Evolutionary conservation across 1,140 invertebrate species (phyloP).

Genomic region (Sesamia nonagrioides): DNA sequence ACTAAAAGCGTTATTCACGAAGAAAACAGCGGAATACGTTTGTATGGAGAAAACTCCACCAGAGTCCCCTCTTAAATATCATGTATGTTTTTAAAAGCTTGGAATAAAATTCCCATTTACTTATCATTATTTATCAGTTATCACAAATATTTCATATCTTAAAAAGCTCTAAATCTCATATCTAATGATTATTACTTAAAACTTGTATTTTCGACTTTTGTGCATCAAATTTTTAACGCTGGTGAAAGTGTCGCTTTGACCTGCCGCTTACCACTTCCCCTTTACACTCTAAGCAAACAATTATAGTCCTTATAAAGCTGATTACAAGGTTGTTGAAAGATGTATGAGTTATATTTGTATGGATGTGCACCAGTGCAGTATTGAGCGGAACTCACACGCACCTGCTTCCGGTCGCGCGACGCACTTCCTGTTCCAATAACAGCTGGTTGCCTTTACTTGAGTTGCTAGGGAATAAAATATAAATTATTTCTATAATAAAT

Average conservation of each 20-base stretch:
- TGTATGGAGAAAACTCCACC: no score
- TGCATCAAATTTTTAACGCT: neutral
- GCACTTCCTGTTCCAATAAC: slow-evolving; percentile 54
- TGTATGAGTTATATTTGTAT: slow-evolving; percentile 7
- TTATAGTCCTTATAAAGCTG: neutral
- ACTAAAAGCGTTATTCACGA: no score
- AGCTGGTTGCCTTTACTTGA: slow-evolving; percentile 6
- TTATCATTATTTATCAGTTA: neutral
- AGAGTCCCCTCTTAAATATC: no score
- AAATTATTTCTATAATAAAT: no score
- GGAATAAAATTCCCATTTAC: neutral
- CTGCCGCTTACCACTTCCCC: neutral
- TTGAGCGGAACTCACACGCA: slow-evolving; percentile 62
- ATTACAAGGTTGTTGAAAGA: neutral
- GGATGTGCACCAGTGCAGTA: slow-evolving; percentile 47
- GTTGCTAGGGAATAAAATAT: neutral
- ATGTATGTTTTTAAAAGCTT: neutral
- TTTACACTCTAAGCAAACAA: neutral
- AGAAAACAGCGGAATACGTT: no score
- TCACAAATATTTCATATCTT: neutral
- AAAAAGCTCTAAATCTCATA: neutral
- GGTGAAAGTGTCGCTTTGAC: slow-evolving; percentile 42
- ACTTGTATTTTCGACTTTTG: neutral
- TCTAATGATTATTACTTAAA: slow-evolving; percentile 5
- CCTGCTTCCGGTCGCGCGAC: slow-evolving; percentile 67